Conservation (phyloP, 1,140 invertebrate genomes). For the Platorchestia sp. region DNA sequence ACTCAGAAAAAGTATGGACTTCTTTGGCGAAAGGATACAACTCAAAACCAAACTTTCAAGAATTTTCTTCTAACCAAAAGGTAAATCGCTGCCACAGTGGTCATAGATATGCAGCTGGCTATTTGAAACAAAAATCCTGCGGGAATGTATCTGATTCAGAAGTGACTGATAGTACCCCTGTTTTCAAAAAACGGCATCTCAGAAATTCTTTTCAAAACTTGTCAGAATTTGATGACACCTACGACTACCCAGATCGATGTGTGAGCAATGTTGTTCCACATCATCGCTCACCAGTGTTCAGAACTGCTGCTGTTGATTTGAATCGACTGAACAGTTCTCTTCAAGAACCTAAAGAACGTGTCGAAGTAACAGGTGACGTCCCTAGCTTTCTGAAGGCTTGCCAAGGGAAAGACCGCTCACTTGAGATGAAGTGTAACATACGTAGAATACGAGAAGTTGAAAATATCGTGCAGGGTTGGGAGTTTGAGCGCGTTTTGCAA, state of each 20-base stretch:
- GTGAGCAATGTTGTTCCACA: background rate
- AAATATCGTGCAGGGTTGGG: conserved; percentile 16
- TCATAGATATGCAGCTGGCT: background rate
- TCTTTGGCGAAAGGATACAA: background rate
- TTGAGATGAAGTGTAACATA: conserved; percentile 14
- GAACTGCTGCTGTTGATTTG: background rate
- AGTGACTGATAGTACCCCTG: conserved; percentile 15
- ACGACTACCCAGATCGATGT: conserved; percentile 8
- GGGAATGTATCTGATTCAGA: conserved; percentile 35
- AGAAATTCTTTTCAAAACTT: conserved; percentile 20
- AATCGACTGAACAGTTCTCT: background rate
- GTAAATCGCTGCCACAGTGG: background rate
- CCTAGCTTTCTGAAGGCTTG: background rate
- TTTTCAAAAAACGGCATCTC: background rate
- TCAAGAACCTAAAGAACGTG: background rate
- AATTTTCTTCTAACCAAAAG: background rate
- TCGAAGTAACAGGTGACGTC: conserved; percentile 7
- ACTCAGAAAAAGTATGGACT: background rate
- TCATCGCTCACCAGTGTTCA: background rate
- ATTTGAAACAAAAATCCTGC: conserved; percentile 21
- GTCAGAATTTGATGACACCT: conserved; percentile 40
- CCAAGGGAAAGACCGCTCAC: background rate
- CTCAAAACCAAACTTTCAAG: background rate
- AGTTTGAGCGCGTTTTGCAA: conserved; percentile 24
- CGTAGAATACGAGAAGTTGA: background rate